phyloP scores from a whole-genome alignment of 2,113 vertebrate genomes.

The Stictonetta naevosa region DNA sequence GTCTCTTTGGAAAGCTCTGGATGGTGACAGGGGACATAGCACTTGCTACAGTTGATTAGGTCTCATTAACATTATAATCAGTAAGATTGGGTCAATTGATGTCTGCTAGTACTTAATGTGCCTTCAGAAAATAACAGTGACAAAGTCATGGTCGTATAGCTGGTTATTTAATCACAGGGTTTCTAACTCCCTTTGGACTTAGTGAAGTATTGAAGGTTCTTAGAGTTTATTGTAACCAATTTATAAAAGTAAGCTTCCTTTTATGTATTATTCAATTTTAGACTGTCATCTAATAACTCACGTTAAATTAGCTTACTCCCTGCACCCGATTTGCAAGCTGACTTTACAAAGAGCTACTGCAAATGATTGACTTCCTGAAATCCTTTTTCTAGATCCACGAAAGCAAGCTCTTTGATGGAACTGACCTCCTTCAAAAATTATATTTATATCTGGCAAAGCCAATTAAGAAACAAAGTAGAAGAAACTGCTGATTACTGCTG shows the following conservation, averaged over 20 bases:
- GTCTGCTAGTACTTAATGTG: neutral
- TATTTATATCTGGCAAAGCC: constrained; percentile 38
- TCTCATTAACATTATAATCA: neutral
- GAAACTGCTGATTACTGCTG: constrained; percentile 18
- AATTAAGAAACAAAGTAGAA: constrained; percentile 50
- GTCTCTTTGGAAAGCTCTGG: neutral
- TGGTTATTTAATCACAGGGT: neutral
- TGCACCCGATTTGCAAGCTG: neutral
- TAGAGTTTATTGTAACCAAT: constrained; percentile 25
- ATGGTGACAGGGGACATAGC: neutral
- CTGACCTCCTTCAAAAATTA: constrained; percentile 42
- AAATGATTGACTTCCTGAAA: neutral
- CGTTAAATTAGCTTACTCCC: constrained; percentile 31
- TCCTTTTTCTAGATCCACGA: neutral
- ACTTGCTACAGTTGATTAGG: neutral
- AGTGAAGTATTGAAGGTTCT: constrained; percentile 23
- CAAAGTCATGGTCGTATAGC: neutral
- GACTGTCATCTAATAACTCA: constrained; percentile 56
- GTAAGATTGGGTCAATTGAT: neutral
- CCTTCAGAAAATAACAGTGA: neutral
- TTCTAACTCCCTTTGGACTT: constrained; percentile 27
- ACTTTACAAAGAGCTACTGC: constrained; percentile 22
- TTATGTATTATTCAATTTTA: constrained; percentile 58
- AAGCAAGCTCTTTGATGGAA: constrained; percentile 16
- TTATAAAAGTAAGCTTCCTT: constrained; percentile 63